Base-by-base conservation (phyloP, 2,113 vertebrate species). In the Nettapus auritus region DNA sequence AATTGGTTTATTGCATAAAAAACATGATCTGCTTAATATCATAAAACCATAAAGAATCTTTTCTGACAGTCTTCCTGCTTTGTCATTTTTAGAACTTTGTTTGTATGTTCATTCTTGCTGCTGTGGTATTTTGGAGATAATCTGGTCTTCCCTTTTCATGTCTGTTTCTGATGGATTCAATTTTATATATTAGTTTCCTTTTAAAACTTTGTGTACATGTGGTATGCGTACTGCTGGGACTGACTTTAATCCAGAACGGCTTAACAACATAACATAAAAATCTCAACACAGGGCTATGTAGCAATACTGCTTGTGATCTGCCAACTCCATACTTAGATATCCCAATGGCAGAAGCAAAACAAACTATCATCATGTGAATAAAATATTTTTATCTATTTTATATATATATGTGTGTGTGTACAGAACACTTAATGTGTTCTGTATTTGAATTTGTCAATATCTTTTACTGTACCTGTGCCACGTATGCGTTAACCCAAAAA, bases 191-290 rank as follows among this genome's bases (percentile, higher is more conserved):
- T 71, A 83, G 16, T 46, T 80, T 42, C 28, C 31, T 66, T 91
- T 92, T 38, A 18, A 75, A 79, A 48, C 80, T 50, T 91, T 59
- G 48, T 71, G 5, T 71, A 33, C 0, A 0, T 76, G 23, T 75
- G 50, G 66, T 63, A 71, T 79, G 29, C 63, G 82, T 92, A 48
- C 59, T 94, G 79, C 44, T 82, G 14, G 34, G 44, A 73, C 33
- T 64, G 63, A 57, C 40, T 90, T 86, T 86, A 73, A 86, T 93
- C 40, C 62, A 85, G 62, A 94, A 66, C 81, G 93, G 57, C 57
- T 94, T 82, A 94, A 79, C 19, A 78, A 29, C 25, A 15, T 84
- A 53, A 56, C 29, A 31, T 52, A 84, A 82, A 91, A 87, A 82
- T 79, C 75, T 73, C 33, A 80, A 33, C 29, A 28, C 52, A 38